Conservation (phyloP, 2,113 vertebrate species). For the Mobula birostris region DNA sequence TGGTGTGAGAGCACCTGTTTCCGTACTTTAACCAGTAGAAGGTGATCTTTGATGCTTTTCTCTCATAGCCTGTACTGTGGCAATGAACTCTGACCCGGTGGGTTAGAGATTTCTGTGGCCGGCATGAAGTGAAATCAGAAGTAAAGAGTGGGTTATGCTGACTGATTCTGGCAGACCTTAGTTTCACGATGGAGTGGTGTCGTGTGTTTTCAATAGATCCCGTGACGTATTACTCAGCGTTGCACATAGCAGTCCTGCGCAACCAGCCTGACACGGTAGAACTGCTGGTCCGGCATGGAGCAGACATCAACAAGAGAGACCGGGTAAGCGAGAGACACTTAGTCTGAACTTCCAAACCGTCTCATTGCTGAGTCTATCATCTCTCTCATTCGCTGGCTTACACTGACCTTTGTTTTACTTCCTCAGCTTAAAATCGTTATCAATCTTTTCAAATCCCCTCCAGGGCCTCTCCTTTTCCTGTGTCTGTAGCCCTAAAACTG, state of each 20-base stretch:
- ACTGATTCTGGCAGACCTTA: neutral
- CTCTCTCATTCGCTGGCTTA: neutral
- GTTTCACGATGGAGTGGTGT: neutral
- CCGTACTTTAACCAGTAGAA: neutral
- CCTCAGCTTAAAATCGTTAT: neutral
- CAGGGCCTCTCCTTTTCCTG: neutral
- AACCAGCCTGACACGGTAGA: constrained; percentile 72
- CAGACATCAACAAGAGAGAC: constrained; percentile 79
- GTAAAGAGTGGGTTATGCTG: neutral
- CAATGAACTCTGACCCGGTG: neutral
- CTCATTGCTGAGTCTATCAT: neutral
- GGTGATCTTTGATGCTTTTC: neutral
- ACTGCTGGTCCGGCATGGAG: constrained; percentile 68
- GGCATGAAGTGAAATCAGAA: neutral
- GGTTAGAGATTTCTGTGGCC: neutral
- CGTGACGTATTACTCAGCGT: constrained; percentile 82
- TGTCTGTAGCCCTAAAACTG: no score
- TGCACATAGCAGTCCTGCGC: constrained; percentile 78
- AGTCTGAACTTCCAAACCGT: neutral
- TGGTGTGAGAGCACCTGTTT: neutral
- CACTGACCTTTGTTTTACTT: neutral
- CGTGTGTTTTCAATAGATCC: constrained; percentile 61
- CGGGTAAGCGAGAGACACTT: constrained; percentile 54
- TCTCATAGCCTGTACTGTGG: neutral
- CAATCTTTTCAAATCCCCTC: neutral